Evolutionary conservation across 1,140 invertebrate genomes (phyloP).

Genomic region (Zaprionus vittiger): DNA sequence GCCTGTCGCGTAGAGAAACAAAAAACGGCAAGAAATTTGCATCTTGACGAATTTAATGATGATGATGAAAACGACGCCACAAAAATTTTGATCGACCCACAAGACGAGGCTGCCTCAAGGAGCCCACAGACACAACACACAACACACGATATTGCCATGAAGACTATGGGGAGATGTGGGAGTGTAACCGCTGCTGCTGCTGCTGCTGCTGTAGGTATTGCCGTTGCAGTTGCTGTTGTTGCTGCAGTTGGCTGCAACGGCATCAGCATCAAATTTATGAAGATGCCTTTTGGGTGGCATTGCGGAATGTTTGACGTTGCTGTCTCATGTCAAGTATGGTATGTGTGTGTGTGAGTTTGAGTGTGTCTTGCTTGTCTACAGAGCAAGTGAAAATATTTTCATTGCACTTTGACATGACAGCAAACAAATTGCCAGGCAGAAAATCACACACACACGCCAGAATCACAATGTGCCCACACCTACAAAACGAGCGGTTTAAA

Average conservation of each 20-base stretch:
- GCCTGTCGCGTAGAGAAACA: slow-evolving; percentile 2
- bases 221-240: slow-evolving; percentile 29
- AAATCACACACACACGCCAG: slow-evolving; percentile 18
- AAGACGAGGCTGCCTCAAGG: slow-evolving; percentile 68
- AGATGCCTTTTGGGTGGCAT: slow-evolving; percentile 81
- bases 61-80: slow-evolving; percentile 74
- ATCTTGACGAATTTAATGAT: slow-evolving; percentile 83
- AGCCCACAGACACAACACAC: slow-evolving; percentile 59
- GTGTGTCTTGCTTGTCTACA: slow-evolving; percentile 32
- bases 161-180: slow-evolving; percentile 68
- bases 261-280: slow-evolving; percentile 73
- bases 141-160: slow-evolving; percentile 67
- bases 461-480: slow-evolving; percentile 9
- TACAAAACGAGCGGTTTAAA: slow-evolving; percentile 60
- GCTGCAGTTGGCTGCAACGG: slow-evolving; percentile 36
- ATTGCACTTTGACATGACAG: slow-evolving; percentile 82
- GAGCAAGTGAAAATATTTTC: slow-evolving; percentile 80
- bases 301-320: slow-evolving; percentile 78
- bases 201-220: slow-evolving; percentile 31
- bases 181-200: slow-evolving; percentile 58
- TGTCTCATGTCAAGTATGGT: slow-evolving; percentile 75
- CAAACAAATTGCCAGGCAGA: slow-evolving; percentile 70
- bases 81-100: slow-evolving; percentile 77
- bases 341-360: slow-evolving; percentile 35
- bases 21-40: slow-evolving; percentile 67